These are phyloP conservation scores for Camptogramma bilineatum DNA, from an alignment of 2,888 invertebrate genomes.

Conservation along the genomic window DNA sequence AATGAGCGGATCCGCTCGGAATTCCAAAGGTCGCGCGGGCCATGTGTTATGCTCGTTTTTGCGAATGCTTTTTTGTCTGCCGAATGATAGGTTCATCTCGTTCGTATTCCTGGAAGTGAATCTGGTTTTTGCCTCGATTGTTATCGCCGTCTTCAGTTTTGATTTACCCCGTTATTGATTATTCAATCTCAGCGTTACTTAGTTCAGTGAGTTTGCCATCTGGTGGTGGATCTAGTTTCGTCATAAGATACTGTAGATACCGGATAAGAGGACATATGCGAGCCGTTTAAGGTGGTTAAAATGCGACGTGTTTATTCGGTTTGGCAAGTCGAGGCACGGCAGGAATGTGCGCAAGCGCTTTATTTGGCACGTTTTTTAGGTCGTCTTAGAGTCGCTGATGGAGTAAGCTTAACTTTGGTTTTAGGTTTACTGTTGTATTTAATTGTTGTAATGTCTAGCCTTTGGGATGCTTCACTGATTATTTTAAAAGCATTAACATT, in stretches of 20 bases:
- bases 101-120: conserved; percentile 52
- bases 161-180: conserved; percentile 41
- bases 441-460: conserved; percentile 10
- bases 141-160: conserved; percentile 41
- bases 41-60: conserved; percentile 77
- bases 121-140: conserved; percentile 48
- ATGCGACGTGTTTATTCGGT: conserved; percentile 57
- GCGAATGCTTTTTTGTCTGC: conserved; percentile 69
- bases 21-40: conserved; percentile 78
- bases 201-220: conserved; percentile 44
- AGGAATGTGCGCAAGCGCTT: conserved; percentile 62
- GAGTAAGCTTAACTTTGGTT: conserved; percentile 25
- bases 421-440: conserved; percentile 23
- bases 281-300: conserved; percentile 63
- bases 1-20: conserved; percentile 51
- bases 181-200: conserved; percentile 34
- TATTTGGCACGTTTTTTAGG: conserved; percentile 56
- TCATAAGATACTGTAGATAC: conserved; percentile 52
- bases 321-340: conserved; percentile 55
- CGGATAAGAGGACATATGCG: conserved; percentile 67
- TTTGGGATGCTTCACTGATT: not conserved
- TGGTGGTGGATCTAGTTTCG: conserved; percentile 61
- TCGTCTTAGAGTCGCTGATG: conserved; percentile 32
- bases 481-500: conserved; percentile 1
- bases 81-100: conserved; percentile 65